Evolutionary conservation across 2,888 invertebrate genomes (phyloP), one percentile per base, ranked within the genome.

Genomic region (Amphipyra berbera): DNA sequence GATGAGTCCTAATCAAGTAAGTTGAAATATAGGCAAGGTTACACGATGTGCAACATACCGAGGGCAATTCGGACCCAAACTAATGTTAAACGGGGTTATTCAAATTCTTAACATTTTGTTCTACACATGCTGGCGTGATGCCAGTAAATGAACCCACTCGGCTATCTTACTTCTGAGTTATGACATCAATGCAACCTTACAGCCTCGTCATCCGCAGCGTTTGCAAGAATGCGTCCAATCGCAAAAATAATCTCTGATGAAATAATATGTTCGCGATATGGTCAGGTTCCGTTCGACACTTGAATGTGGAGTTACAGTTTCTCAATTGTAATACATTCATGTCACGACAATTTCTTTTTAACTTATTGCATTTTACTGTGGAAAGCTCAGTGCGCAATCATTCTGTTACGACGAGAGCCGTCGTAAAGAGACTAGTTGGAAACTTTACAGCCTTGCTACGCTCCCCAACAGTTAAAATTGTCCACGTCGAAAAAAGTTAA

Each of bases 391-490:
- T 78, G 82, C 81, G 85, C 89, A 91, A 91, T 92, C 89, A 89
- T 90, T 88, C 80, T 81, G 90, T 88, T 90, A 90, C 91, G 88
- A 88, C 84, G 77, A 83, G 85, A 80, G 78, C 81, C 82, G 83
- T 89, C 90, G 86, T 93, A 91, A 92, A 92, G 90, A 85, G 90
- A 90, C 88, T 90, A 86, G 89, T 86, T 84, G 81, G 85, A 79
- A 90, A 87, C 88, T 92, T 92, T 91, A 92, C 87, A 87, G 82
- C 87, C 78, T 73, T 73, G 78, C 81, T 82, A 79, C 83, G 82
- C 79, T 86, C 77, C 71, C 65, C 78, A 76, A 79, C 85, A 83
- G 85, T 89, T 88, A 86, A 85, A 88, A 89, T 81, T 84, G 84
- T 85, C 82, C 79, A 84, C 78, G 81, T 62, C 63, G 73, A 87